Base-by-base conservation (phyloP, 2,888 invertebrate genomes). In the Exephanes ischioxanthus region DNA sequence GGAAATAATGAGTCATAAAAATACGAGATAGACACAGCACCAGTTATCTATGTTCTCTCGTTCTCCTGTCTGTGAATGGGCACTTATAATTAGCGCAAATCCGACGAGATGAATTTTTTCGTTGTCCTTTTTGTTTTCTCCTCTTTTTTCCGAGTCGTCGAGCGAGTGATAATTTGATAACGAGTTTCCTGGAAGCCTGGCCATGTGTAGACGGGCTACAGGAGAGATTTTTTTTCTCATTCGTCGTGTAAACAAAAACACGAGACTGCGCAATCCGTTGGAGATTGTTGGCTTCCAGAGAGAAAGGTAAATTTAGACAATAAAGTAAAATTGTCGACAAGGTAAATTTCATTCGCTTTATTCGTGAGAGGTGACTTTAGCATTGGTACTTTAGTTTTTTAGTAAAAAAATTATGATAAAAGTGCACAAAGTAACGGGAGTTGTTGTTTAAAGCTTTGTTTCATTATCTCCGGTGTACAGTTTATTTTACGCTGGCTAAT, bases 1-100 rank as follows among this genome's bases (percentile, higher is more conserved):
- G 51, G 53, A 67, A 77, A 67, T 77, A 67, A 67, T 67, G 53
- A 67, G 67, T 22, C 14, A 67, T 53, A 37, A n/a, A 37, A 37
- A 41, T 14, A 48, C 9, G 26, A 58, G 58, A 11, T 14, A 58
- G 14, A 26, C 26, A 14, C 58, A 58, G 26, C 58, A 58, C 26
- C 16, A 22, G 58, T 14, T 22, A 58, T 26, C 58, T 26, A 11
- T 26, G 58, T 11, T 26, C 3, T 3, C 1, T 14, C 16, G 2
- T n/a, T 16, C 16, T 63, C 30, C 33, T 14, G 14, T 63, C 30
- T 5, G 14, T 33, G 30, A 33, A 33, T n/a, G 0, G 63, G 30
- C 55, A 19, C 37, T 33, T 22, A 72, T 72, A 58, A 72, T 72
- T 72, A 26, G 58, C 58, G 58, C 41, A 51, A 72, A 72, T 72